Evolutionary conservation across 2,888 invertebrate genomes (phyloP), one percentile per base, ranked within the genome.

Genomic region (Marasmarcha lunaedactyla): DNA sequence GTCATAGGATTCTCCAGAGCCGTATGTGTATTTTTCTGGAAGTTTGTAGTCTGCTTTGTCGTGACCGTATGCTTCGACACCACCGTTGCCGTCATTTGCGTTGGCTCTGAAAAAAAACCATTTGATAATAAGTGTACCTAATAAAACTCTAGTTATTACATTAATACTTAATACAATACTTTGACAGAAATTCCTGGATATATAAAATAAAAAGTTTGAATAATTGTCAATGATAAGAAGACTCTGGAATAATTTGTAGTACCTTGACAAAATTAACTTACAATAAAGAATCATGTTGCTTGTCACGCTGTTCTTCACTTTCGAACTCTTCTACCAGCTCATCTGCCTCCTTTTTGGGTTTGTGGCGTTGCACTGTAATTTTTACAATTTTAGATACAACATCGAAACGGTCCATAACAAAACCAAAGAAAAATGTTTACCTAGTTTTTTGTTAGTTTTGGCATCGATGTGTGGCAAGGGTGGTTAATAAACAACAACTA

Each of bases 1-100:
- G 41, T 73, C 65, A 45, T 72, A 72, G 44, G 76, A 72, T n/a
- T 77, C 74, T 20, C 67, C 79, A 1, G 57, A 50, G 4, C 78
- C 84, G 44, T 81, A 84, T 0, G 71, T 68, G 40, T 84, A 84
- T 45, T 70, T 76, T 42, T 77, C 68, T 2, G 84, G 84, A 14
- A 84, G 59, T 2, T 59, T 47, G 45, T 84, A 84, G 46, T 84
- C 81, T 4, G 61, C 66, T 11, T 69, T 66, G 44, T 84, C 72
- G 46, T 83, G 79, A 0, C 83, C 83, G 27, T 63, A 49, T 0
- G 77, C 68, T 46, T 84, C 83, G 2, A 70, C 62, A 10, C 83
- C 79, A 3, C 79, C 84, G 27, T 84, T 78, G 37, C 76, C 79
- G 37, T 77, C 74, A 20, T 54, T 55, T 33, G 66, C 60, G 9